Conservation (phyloP, 2,888 invertebrate genomes). For the Petrolisthes manimaculis region DNA sequence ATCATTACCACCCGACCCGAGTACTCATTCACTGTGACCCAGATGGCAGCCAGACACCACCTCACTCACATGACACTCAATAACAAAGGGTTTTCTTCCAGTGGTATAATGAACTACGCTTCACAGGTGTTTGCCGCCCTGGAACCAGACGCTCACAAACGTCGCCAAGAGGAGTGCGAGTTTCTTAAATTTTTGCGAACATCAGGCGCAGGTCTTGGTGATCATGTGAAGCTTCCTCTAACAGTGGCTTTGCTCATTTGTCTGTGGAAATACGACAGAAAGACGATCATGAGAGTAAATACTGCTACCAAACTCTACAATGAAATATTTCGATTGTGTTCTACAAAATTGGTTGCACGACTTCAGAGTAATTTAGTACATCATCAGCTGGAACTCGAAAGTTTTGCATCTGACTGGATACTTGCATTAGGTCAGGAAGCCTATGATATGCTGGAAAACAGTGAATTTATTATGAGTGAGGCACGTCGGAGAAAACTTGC, state of each 20-base stretch:
- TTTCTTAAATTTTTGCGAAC: constrained; percentile 31
- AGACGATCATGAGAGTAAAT: constrained; percentile 19
- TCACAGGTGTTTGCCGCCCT: constrained; percentile 23
- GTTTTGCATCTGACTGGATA: constrained; percentile 29
- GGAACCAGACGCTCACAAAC: constrained; percentile 14
- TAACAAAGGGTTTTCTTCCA: constrained; percentile 37
- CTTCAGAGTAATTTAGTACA: not conserved
- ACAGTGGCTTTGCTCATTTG: constrained; percentile 38
- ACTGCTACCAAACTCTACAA: constrained; percentile 38
- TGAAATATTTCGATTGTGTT: constrained; percentile 38
- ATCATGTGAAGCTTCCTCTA: constrained; percentile 40
- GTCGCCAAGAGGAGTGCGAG: constrained; percentile 22
- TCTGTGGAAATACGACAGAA: constrained; percentile 37
- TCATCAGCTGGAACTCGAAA: constrained; percentile 27
- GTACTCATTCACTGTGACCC: constrained; percentile 1
- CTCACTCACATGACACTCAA: constrained; percentile 26
- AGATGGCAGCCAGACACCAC: constrained; percentile 14
- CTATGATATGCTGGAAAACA: constrained; percentile 32
- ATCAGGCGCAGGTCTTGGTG: constrained; percentile 9
- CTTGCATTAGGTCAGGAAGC: constrained; percentile 27
- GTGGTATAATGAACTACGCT: constrained; percentile 21
- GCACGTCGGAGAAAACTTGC: not conserved
- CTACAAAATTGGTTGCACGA: constrained; percentile 39
- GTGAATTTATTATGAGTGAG: constrained; percentile 15
- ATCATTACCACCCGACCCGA: constrained; percentile 53